These are phyloP conservation scores for Dysmachus trigonus DNA, from an alignment of 2,888 invertebrate species.

Conservation along the genomic window DNA sequence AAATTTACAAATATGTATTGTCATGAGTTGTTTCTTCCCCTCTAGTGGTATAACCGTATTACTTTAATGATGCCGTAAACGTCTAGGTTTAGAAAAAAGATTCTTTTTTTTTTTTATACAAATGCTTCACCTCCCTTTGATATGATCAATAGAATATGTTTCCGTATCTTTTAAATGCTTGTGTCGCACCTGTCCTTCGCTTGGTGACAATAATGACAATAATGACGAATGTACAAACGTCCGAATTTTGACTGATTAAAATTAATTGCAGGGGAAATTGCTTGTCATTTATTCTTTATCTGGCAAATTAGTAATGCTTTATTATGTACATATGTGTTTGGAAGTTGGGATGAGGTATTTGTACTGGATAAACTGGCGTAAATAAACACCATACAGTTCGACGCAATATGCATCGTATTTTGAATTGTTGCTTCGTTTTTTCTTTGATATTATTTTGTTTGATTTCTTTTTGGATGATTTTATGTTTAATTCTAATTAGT, in stretches of 20 bases:
- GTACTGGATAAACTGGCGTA: not conserved
- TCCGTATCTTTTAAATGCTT: not conserved
- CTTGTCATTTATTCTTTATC: not conserved
- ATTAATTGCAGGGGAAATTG: not conserved
- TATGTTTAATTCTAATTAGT: not conserved
- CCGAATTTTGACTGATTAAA: not conserved
- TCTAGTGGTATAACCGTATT: constrained; percentile 28
- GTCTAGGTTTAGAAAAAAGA: constrained; percentile 23
- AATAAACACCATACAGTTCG: not conserved
- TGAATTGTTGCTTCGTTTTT: not conserved
- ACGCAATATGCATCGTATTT: not conserved
- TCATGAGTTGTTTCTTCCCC: constrained; percentile 36
- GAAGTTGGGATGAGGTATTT: not conserved
- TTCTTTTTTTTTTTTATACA: constrained; percentile 13
- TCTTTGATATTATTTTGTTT: not conserved
- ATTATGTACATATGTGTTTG: not conserved
- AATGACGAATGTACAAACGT: not conserved
- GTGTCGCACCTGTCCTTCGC: not conserved
- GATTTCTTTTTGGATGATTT: not conserved
- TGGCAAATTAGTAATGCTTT: not conserved
- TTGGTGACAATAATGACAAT: not conserved
- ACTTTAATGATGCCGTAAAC: constrained; percentile 9
- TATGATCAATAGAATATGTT: constrained; percentile 30
- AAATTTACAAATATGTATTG: constrained; percentile 43
- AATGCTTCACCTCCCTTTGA: constrained; percentile 16